Conservation (phyloP, 2,113 vertebrate genomes). For the Tinamus guttatus region DNA sequence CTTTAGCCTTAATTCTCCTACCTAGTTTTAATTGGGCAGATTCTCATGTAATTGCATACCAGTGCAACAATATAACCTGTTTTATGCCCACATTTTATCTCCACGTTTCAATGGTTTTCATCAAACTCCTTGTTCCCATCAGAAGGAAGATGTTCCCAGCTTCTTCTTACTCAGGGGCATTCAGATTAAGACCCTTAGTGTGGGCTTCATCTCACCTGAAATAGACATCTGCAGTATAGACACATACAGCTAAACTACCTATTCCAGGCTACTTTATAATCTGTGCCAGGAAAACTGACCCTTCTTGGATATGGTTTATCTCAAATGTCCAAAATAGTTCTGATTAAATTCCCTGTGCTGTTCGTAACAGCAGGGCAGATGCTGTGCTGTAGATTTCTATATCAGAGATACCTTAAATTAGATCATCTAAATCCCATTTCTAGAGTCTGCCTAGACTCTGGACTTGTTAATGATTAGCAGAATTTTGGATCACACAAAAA, state of each 20-base stretch:
- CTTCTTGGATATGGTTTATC: neutral
- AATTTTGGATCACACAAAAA: neutral
- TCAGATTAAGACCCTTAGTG: neutral
- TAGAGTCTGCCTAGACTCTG: neutral
- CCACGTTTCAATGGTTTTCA: neutral
- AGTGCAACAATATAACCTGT: fast-evolving
- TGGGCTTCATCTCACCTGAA: neutral
- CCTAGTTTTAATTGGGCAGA: neutral
- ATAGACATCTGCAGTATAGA: neutral
- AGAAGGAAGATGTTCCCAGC: neutral
- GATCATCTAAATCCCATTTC: neutral
- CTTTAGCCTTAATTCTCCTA: neutral
- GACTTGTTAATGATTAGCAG: neutral
- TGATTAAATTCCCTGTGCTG: neutral
- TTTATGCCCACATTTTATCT: neutral
- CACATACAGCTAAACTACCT: fast-evolving
- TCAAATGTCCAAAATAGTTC: neutral
- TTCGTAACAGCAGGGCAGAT: neutral
- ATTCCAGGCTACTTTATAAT: neutral
- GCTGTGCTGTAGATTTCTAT: neutral
- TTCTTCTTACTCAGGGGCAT: neutral
- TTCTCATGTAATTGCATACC: neutral
- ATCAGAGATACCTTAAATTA: neutral
- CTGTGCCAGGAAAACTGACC: neutral
- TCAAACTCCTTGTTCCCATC: neutral